These are phyloP conservation scores for Ceryle rudis DNA, from an alignment of 2,797 vertebrate genomes.

Conservation along the genomic window DNA sequence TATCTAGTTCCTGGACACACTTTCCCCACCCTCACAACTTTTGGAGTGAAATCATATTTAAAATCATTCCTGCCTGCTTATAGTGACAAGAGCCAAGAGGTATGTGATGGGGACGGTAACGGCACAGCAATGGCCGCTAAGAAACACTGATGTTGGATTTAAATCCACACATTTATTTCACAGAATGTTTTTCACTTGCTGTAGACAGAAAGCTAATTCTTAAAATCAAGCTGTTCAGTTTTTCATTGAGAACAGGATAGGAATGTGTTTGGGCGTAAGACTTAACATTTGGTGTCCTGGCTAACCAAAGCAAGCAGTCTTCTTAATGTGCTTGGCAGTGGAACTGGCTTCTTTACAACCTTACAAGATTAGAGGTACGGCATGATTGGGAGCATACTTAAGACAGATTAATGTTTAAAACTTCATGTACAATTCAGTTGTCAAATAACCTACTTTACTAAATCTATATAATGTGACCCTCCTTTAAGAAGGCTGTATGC, in stretches of 20 bases:
- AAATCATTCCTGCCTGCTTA: not conserved
- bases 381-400: not conserved
- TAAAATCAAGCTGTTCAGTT: not conserved
- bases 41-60: not conserved
- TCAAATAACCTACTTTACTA: not conserved
- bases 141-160: not conserved
- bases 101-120: not conserved
- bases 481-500: not conserved
- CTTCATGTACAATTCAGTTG: not conserved
- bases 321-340: not conserved
- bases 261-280: not conserved
- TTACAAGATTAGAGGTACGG: not conserved
- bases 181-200: not conserved
- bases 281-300: not conserved
- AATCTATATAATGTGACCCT: not conserved
- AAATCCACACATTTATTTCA: not conserved
- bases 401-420: slow-evolving; percentile 3
- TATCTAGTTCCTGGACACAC: not conserved
- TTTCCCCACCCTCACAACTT: not conserved
- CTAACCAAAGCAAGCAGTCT: not conserved
- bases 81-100: not conserved
- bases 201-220: not conserved
- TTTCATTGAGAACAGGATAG: not conserved
- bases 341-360: not conserved
- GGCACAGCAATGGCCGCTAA: not conserved